Evolutionary conservation across 2,797 vertebrate genomes (phyloP), one percentile per base, ranked within the genome.

Genomic region (Centroberyx gerrardi): DNA sequence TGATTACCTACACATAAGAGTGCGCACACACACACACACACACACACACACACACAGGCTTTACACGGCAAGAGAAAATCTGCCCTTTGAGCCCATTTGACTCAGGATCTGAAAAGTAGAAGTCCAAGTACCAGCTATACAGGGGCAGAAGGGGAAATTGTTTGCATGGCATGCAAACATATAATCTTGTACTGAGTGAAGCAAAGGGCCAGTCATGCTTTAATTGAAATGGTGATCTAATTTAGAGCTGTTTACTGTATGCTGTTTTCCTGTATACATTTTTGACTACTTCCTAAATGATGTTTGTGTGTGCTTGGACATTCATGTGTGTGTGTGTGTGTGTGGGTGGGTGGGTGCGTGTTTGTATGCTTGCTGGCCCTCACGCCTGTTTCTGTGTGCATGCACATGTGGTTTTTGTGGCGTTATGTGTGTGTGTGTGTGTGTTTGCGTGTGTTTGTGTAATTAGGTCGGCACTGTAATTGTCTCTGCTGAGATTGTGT

Each of bases 391-490:
- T 67, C 49, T 71, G 59, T 51, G 33, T 78, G 55, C 79, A 68
- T 38, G 51, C 27, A 59, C 46, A 52, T 69, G 69, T 54, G 66
- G 29, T 72, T 59, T 73, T 18, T 40, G 22, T 28, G 54, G 4
- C 8, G 33, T 12, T 62, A 33, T 27, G 38, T 36, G 46, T 59
- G 9, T 51, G 17, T 65, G 8, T 31, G 9, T 31, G 15, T 33
- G 56, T 56, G 68, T 54, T 64, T 61, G 46, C 12, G 33, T 86
- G 67, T 60, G 18, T 87, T 84, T 83, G 83, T 89, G 84, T 91
- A 94, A 93, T 93, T 93, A 90, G 87, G 80, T 77, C 46, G 31
- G 62, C 74, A 79, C 85, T 87, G 78, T 91, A 92, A 92, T 92
- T 86, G 88, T 90, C 80, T 89, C 76, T 87, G 82, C 78, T 76